Base-by-base conservation (phyloP, 2,113 vertebrate species). In the Sinosuthora webbiana region DNA sequence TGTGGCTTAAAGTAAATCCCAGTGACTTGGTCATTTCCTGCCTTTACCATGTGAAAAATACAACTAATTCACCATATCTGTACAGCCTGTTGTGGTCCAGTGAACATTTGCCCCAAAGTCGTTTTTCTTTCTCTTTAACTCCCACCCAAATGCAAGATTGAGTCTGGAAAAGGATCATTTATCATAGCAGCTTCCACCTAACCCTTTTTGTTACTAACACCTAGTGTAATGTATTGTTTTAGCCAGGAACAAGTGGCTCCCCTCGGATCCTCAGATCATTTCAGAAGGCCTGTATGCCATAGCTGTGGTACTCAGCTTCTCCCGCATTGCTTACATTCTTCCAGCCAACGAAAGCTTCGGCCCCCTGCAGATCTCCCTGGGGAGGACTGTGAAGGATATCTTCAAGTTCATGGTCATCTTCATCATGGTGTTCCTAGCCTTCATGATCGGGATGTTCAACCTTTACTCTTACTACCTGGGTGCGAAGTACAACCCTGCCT, bases 331-430 rank as follows among this genome's bases (percentile, higher is more conserved):
- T 69, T 99, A 99, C 98, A 99, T 99, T 98, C 98, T 99, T 93
- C 99, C 99, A 27, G 99, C 99, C 97, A 99, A 99, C 8, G 99
- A 99, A 98, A 99, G 99, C 97, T 99, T 99, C 15, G 99, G 99
- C 22, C 99, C 99, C 11, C 98, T 99, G 97, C 99, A 99, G 98
- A 99, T 99, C 97, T 99, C 99, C 15, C 92, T 99, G 95, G 99
- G 99, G 25, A 99, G 99, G 94, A 99, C 99, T 1, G 99, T 99
- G 93, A 99, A 99, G 96, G 99, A 99, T 85, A 99, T 99, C 98
- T 99, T 99, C 98, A 99, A 99, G 98, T 99, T 99, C 98, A 99
- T 99, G 99, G 99, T 99, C 97, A 99, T 99, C 98, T 99, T 99
- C 98, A 99, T 99, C 97, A 99, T 99, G 99, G 99, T 99, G 80